phyloP scores from a whole-genome alignment of 2,888 invertebrate genomes.

The Agrochola circellaris region DNA sequence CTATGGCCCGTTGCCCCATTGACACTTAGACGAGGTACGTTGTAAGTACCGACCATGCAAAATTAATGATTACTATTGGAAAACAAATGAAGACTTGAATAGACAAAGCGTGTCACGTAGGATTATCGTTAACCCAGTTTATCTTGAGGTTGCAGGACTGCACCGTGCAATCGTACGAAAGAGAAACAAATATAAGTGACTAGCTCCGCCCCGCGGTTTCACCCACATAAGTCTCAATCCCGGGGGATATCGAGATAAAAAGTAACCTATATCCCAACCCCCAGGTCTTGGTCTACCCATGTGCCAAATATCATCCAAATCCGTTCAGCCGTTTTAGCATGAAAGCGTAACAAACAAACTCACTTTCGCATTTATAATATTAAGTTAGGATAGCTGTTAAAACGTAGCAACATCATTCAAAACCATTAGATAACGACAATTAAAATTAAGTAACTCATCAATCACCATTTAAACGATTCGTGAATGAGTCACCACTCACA shows the following conservation, averaged over 20 bases:
- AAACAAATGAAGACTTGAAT: slow-evolving; percentile 42
- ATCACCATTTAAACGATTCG: not conserved
- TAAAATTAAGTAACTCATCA: slow-evolving; percentile 1
- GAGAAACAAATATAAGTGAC: not conserved
- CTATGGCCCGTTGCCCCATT: slow-evolving; percentile 30
- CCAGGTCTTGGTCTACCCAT: too few relatives aligned
- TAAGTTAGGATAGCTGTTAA: not conserved
- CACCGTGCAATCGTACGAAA: not conserved
- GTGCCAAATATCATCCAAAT: too few relatives aligned
- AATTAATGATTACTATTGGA: slow-evolving; percentile 50
- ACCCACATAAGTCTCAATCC: too few relatives aligned
- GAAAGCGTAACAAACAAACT: too few relatives aligned
- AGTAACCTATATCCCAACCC: too few relatives aligned
- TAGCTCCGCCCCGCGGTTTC: too few relatives aligned
- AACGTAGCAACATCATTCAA: slow-evolving; percentile 9
- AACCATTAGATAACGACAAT: slow-evolving; percentile 23
- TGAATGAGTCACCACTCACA: slow-evolving; percentile 43
- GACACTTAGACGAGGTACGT: slow-evolving; percentile 20
- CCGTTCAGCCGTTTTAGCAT: too few relatives aligned
- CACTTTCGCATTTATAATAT: too few relatives aligned
- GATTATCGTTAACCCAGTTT: slow-evolving; percentile 53
- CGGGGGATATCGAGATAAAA: too few relatives aligned
- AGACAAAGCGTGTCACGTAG: slow-evolving; percentile 55
- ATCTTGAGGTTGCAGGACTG: slow-evolving; percentile 4
- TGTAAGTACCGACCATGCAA: slow-evolving; percentile 35